Percentiles rank a stretch among this genome's conserved stretches.
Conservation (phyloP, 2,113 vertebrate species). For the Istiophorus platypterus region DNA sequence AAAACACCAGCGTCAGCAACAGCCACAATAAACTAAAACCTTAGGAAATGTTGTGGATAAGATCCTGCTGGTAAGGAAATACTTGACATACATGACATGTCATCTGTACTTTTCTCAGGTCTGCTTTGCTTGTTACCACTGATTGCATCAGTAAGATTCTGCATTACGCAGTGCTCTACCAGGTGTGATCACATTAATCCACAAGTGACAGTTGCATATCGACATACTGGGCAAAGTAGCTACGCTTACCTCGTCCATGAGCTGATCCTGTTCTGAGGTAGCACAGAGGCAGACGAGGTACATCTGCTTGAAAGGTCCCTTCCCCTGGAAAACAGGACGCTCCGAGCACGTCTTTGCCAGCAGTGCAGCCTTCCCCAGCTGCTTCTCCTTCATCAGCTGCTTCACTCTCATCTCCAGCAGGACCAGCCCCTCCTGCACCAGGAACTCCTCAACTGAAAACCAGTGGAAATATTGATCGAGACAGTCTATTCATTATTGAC, state of each 20-base stretch:
- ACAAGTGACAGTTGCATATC: too few relatives aligned
- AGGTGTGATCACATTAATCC: neutral
- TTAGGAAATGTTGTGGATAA: too few relatives aligned
- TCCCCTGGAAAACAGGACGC: slow-evolving; percentile 87
- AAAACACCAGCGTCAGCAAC: too few relatives aligned
- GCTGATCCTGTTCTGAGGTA: slow-evolving; percentile 89
- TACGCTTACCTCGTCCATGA: slow-evolving; percentile 91
- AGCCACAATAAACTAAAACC: too few relatives aligned
- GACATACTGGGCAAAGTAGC: neutral
- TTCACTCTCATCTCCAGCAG: slow-evolving; percentile 96
- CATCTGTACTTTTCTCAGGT: neutral
- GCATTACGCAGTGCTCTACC: too few relatives aligned
- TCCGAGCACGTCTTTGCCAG: slow-evolving; percentile 93
- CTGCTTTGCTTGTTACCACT: neutral
- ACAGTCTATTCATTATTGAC: neutral
- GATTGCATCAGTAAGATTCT: too few relatives aligned
- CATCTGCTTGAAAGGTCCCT: slow-evolving; percentile 93
- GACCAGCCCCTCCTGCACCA: slow-evolving; percentile 90
- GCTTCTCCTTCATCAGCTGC: slow-evolving; percentile 92
- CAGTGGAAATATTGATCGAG: neutral
- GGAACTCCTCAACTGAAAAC: slow-evolving; percentile 89
- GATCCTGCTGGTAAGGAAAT: too few relatives aligned
- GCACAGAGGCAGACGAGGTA: slow-evolving; percentile 95
- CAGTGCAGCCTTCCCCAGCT: slow-evolving; percentile 87
- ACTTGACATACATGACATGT: too few relatives aligned